A percentile compares a stretch with the other conserved stretches of the same genome.
Conservation (phyloP, 2,113 vertebrate species). For the Vireo altiloquus region DNA sequence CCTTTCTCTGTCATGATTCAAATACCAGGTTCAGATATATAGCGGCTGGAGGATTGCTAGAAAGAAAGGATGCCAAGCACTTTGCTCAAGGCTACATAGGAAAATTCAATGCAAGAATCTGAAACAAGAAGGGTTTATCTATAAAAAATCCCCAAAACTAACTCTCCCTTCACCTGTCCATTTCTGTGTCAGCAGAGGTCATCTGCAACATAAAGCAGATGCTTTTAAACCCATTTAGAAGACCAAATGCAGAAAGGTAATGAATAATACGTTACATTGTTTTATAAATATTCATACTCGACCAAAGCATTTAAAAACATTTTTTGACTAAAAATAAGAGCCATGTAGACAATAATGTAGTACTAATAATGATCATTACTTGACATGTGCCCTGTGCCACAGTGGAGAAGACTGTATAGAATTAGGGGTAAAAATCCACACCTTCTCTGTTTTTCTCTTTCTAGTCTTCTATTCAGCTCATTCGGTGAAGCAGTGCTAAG, state of each 20-base stretch:
- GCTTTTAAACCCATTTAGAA: not conserved
- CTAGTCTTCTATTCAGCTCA: not conserved
- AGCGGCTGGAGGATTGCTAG: not conserved
- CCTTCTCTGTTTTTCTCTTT: not conserved
- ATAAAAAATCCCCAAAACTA: not conserved
- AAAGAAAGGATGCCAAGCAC: not conserved
- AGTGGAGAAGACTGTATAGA: not conserved
- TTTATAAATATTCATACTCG: not conserved
- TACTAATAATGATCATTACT: not conserved
- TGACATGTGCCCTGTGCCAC: not conserved
- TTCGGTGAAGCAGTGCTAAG: not conserved
- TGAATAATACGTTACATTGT: not conserved
- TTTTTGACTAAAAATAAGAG: not conserved
- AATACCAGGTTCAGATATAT: not conserved
- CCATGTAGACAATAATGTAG: not conserved
- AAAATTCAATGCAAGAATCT: not conserved
- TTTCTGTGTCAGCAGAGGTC: not conserved
- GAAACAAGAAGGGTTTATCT: not conserved
- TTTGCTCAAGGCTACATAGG: not conserved
- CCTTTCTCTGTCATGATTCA: not conserved
- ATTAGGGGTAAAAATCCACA: fast-evolving
- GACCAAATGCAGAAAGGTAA: not conserved
- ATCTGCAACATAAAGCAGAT: not conserved
- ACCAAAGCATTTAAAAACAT: not conserved
- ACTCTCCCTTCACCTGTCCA: fast-evolving